phyloP scores from a whole-genome alignment of 2,797 vertebrate genomes.

The Cynopterus sphinx region DNA sequence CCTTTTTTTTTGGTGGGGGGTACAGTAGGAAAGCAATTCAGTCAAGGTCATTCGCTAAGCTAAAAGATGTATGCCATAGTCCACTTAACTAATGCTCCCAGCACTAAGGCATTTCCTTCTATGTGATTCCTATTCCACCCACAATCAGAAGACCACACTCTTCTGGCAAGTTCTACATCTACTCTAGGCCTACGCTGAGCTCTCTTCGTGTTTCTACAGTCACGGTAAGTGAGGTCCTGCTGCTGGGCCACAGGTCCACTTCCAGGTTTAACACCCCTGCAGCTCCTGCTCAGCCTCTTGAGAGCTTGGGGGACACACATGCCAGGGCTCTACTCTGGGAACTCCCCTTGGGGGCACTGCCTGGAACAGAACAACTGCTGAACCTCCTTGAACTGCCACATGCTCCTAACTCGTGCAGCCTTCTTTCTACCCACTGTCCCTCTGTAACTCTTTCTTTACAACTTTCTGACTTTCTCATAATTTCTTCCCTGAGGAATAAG shows the following conservation, averaged over 20 bases:
- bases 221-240: not conserved
- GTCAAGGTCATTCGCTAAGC: not conserved
- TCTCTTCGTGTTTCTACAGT: not conserved
- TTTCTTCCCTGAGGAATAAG: not conserved
- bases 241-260: not conserved
- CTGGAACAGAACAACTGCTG: not conserved
- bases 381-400: not conserved
- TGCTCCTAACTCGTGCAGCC: not conserved
- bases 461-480: not conserved
- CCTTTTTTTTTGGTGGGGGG: not conserved
- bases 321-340: not conserved
- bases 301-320: not conserved
- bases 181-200: not conserved
- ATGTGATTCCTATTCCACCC: not conserved
- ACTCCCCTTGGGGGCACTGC: fast-evolving
- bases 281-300: not conserved
- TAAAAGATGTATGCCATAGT: not conserved
- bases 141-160: not conserved
- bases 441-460: not conserved
- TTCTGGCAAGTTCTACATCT: not conserved
- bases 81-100: not conserved
- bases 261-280: not conserved
- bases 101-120: not conserved
- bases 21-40: not conserved
- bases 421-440: not conserved